Evolutionary conservation across 2,113 vertebrate species (phyloP), one percentile per base, ranked within the genome.

Genomic region (Corythornis vintsioides): DNA sequence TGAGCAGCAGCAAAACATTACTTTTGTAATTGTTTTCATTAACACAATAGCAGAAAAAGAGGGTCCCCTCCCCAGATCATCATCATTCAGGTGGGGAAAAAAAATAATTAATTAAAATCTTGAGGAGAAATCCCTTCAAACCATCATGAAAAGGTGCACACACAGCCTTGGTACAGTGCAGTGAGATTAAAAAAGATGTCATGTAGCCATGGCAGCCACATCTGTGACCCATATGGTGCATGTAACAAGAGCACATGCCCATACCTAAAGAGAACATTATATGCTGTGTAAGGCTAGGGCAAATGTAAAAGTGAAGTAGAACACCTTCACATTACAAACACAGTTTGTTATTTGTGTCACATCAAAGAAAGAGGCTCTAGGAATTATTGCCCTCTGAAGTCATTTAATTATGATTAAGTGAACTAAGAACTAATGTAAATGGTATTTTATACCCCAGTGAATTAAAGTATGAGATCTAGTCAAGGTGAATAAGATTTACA

Each of bases 401-500:
- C 14, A 97, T 97, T 97, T 97, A 97, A 97, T 98, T 98, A 97
- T 97, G 96, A 98, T 97, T 97, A 97, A 98, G 96, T 97, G 97
- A 98, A 97, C 93, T 96, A 96, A 97, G 95, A 97, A 95, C 84
- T 95, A 96, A 95, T 95, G 92, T 96, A 97, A 97, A 97, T 97
- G 96, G 93, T 94, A 96, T 96, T 97, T 97, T 98, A 97, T 97
- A 97, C 97, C 92, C 97, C 75, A 93, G 97, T 96, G 97, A 97
- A 97, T 98, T 97, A 94, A 97, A 97, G 92, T 95, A 97, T 97
- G 96, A 97, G 96, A 97, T 97, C 84, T 95, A 97, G 97, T 94
- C 12, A 76, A 97, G 97, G 96, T 95, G 95, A 97, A 63, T 94
- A 97, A 97, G 96, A 98, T 98, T 98, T 97, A 97, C 96, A 96